Evolutionary conservation across 2,113 vertebrate genomes (phyloP), one percentile per base, ranked within the genome.

Genomic region (Pseudolaguvia tuberculata): DNA sequence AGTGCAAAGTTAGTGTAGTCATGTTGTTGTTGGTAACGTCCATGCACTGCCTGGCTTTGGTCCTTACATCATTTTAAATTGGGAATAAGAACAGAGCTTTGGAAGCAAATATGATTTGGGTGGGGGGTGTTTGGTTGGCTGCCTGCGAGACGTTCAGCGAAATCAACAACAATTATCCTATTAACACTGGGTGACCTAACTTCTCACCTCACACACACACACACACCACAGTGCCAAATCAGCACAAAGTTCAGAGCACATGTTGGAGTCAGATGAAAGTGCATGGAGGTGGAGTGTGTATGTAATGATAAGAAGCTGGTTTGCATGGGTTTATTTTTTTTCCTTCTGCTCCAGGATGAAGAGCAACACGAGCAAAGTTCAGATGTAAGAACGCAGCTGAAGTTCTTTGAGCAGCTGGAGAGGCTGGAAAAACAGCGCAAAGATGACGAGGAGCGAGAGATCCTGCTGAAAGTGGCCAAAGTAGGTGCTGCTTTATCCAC

Each of bases 381-480:
- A 47, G 93, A 95, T 61, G 92, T 93, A 69, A 90, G 92, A 57
- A 88, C 93, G 11, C 93, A 95, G 81, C 81, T 95, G 0, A 93
- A 92, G 84, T 94, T 95, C 89, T 94, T 95, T 70, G 94, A 95
- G 65, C 94, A 95, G 86, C 82, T 95, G 87, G 94, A 95, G 79
- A 89, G 89, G 81, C 89, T 95, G 0, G 93, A 95, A 87, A 95
- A 94, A 87, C 92, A 94, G 88, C 91, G 92, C 79, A 94, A 94
- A 77, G 93, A 95, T 59, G 93, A 95, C 67, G 91, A 94, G 72
- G 93, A 94, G 85, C 86, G 94, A 78, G 94, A 95, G 84, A 93
- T 94, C 72, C 86, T 95, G 82, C 81, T 95, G 70, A 94, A 94
- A 87, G 93, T 92, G 21, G 93, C 93, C 56, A 94, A 94, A 90